Conservation (phyloP, 2,113 vertebrate species). For the Athene noctua region DNA sequence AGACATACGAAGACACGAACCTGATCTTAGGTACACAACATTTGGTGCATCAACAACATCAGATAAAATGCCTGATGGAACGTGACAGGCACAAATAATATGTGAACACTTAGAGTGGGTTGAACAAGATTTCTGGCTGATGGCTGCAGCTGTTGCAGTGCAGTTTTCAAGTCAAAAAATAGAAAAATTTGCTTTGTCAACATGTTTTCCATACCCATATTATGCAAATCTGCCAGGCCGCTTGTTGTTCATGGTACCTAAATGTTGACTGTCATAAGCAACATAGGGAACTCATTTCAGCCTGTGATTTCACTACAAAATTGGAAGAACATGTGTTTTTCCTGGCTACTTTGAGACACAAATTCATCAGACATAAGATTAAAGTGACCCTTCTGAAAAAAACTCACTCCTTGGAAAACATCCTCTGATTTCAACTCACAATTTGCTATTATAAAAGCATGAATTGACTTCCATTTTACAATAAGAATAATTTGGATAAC, state of each 20-base stretch:
- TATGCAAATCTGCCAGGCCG: background rate
- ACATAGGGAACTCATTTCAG: background rate
- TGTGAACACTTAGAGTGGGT: background rate
- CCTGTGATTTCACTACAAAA: background rate
- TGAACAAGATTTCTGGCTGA: background rate
- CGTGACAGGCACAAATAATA: slow-evolving; percentile 24
- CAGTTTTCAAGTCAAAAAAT: background rate
- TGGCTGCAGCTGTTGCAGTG: background rate
- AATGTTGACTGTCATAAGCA: background rate
- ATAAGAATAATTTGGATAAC: background rate
- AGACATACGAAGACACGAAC: background rate
- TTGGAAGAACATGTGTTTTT: background rate
- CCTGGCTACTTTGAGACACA: background rate
- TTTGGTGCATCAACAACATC: background rate
- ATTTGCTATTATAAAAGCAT: background rate
- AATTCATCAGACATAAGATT: background rate
- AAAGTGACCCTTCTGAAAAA: background rate
- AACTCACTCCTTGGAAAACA: background rate
- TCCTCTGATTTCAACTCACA: background rate
- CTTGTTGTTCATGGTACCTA: background rate
- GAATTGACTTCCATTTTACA: background rate
- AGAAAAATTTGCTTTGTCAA: background rate
- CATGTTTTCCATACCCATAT: background rate
- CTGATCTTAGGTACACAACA: background rate
- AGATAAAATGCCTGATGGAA: background rate